Base-by-base conservation (phyloP, 1,140 invertebrate genomes). In the Mercenaria mercenaria region DNA sequence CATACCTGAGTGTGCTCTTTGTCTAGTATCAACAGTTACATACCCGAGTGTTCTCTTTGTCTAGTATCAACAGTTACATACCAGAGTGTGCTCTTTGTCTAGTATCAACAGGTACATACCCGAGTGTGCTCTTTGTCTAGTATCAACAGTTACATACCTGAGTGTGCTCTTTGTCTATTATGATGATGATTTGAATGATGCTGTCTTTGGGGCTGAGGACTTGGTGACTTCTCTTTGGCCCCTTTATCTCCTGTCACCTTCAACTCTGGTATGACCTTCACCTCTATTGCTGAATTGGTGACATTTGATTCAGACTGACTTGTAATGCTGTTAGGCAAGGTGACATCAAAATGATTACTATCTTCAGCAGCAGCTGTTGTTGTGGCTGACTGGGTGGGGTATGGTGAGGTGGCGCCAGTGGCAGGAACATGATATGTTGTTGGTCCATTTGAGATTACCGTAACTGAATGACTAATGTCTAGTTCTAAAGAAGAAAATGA, bases 151-250 rank as follows among this genome's bases (percentile, higher is more conserved):
- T n/a, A 23, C 50, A 13, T 77, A 87, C 84, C 84, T 87, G 84
- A 87, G 69, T 87, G 72, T 61, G 84, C 47, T 59, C 52, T 50
- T 77, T 77, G 76, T 88, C 86, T 80, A 10, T 88, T 76, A 85
- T 47, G 39, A 47, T 80, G 77, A 32, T 37, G 50, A 23, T 69
- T 77, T 80, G 56, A 41, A 47, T 77, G 83, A 29, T 85, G 43
- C 50, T 85, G 84, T 67, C 56, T 37, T 79, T 87, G 84, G 43
- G 72, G 61, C 34, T 81, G 76, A 6, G 77, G 86, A 67, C 39
- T 81, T 18, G 86, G 59, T 50, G 86, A 87, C 43, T 85, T 85
- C 18, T 74, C 69, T 85, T 85, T 85, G 67, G 64, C 47, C 47
- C 82, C 82, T 41, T 72, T 50, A 72, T 52, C 23, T 13, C 20